Evolutionary conservation across 2,113 vertebrate genomes (phyloP), one percentile per base, ranked within the genome.

Genomic region (Microcebus lehilahytsara): DNA sequence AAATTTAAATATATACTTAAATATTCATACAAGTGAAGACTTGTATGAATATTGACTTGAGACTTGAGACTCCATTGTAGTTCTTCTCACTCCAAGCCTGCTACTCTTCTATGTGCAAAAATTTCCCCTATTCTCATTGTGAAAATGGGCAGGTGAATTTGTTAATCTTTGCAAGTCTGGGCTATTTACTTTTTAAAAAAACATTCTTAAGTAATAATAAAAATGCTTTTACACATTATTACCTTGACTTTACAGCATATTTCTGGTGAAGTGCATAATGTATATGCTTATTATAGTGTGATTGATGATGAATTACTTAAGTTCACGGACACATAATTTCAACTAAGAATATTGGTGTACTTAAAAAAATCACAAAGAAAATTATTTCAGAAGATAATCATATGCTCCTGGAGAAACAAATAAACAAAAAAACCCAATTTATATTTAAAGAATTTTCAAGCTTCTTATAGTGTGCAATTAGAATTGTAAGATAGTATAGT

Each of bases 221-320:
- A 97, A 96, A 69, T 53, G 10, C 71, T 92, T 86, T 84, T 67
- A 80, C 7, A 67, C 12, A 11, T 62, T 88, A 81, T 77, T 92
- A 58, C 22, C 27, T 92, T 78, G 67, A 79, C 62, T 88, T 19
- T 40, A 10, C 16, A 40, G 49, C 11, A n/a, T n/a, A 85, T 94
- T 89, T 89, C 22, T 77, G 42, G 80, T 13, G 71, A 17, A 14
- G 9, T 37, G 8, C 34, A 80, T 66, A 86, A 51, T 80, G 2
- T 13, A 83, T 78, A 40, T 7, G 25, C 6, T 72, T 78, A 78
- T 23, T 37, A 37, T 20, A 93, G 23, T 14, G 10, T 89, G 22
- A 72, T 77, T 96, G 27, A 77, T 64, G 34, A 30, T 46, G 42
- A 42, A 42, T 92, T 80, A 7, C n/a, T 16, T 79, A 49, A 89